Percentiles rank a stretch among this genome's conserved stretches.
phyloP scores from a whole-genome alignment of 2,888 invertebrate genomes.

The Hyalella azteca region DNA sequence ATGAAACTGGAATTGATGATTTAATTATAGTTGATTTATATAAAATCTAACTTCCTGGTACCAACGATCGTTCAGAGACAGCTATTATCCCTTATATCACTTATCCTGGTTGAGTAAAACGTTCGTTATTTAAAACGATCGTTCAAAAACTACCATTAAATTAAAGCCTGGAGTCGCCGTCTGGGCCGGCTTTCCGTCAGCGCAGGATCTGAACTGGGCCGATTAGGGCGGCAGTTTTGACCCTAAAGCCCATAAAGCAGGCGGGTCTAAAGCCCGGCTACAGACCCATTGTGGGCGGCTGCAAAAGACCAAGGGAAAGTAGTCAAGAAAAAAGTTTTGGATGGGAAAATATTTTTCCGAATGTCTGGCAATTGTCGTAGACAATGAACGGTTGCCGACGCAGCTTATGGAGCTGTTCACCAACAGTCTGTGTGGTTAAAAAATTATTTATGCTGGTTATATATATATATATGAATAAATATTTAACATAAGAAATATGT shows the following conservation, averaged over 20 bases:
- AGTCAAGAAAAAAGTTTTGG: background rate
- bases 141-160: background rate
- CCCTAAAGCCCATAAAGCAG: slow-evolving; percentile 10
- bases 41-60: background rate
- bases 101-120: background rate
- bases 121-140: background rate
- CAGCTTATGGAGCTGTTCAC: background rate
- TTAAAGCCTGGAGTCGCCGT: background rate
- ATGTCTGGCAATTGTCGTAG: background rate
- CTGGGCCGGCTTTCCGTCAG: background rate
- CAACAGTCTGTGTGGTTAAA: background rate
- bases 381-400: background rate
- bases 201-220: background rate
- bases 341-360: background rate
- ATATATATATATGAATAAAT: background rate
- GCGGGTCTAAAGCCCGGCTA: background rate
- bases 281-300: background rate
- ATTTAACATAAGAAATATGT: background rate
- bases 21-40: background rate
- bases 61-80: background rate
- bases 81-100: background rate
- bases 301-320: background rate
- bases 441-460: background rate
- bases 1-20: too few relatives aligned
- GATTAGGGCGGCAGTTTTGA: slow-evolving; percentile 1